Evolutionary conservation across 2,113 vertebrate species (phyloP), one percentile per base, ranked within the genome.

Genomic region (Clarias gariepinus): DNA sequence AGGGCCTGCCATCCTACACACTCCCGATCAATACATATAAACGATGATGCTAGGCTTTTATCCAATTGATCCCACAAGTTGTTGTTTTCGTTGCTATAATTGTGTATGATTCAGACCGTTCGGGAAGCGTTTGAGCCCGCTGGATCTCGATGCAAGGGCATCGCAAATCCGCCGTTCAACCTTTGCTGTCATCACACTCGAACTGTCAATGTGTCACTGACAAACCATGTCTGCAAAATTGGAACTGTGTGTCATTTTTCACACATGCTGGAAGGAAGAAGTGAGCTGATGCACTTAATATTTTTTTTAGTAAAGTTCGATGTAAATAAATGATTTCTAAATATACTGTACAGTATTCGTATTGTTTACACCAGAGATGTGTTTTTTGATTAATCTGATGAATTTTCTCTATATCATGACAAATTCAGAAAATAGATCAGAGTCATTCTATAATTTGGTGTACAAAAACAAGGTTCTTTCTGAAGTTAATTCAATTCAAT

Each of bases 141-240:
- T 47, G 41, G 13, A 77, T 64, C 73, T 85, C 73, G 4, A 66
- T 57, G 83, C 81, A 89, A 85, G 85, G 73, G 76, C 80, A 84
- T 74, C 86, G 68, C 86, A 88, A 88, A 88, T 88, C 86, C 82
- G 80, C 83, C 28, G 25, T 52, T 85, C 82, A 89, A 88, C 86
- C 90, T 89, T 83, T 61, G 13, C 86, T 90, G 86, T 87, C 88
- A 88, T 57, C 57, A 78, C 86, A 83, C 81, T 74, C 47, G 47
- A 88, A 84, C 82, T 73, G 58, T 85, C 71, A 82, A 71, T 60
- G 81, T 87, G 82, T 87, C 90, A 86, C 61, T 90, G 80, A 68
- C 60, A 66, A 76, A 41, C 80, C 74, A 57, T 71, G 52, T 60
- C 61, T 30, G 61, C 64, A 83, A 90, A 89, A 91, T 88, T 82